Percentiles rank a stretch among this genome's conserved stretches.
These are phyloP conservation scores for Glossophaga mutica DNA, from an alignment of 2,797 vertebrate genomes.

Conservation along the genomic window DNA sequence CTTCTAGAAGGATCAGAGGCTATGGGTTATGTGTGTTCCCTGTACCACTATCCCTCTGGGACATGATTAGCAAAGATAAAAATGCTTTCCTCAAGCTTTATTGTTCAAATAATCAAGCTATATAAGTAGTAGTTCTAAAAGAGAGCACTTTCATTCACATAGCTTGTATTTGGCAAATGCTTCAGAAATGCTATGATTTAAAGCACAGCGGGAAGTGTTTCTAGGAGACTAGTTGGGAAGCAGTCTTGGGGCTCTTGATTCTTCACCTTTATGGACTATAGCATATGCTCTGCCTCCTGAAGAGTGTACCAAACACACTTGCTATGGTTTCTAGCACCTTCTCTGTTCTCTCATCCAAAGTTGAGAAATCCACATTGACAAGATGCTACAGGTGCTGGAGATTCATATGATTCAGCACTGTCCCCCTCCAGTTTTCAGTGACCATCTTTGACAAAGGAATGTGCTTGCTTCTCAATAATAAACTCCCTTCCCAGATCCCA, in stretches of 20 bases:
- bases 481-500: not conserved
- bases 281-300: not conserved
- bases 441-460: not conserved
- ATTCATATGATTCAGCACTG: not conserved
- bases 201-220: not conserved
- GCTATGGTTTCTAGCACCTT: not conserved
- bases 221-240: not conserved
- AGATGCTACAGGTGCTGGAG: not conserved
- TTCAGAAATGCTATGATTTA: not conserved
- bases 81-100: not conserved
- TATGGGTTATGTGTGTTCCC: not conserved
- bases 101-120: slow-evolving; percentile 9
- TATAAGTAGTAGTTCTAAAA: not conserved
- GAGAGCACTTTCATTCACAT: not conserved
- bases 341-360: not conserved
- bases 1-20: slow-evolving; percentile 41
- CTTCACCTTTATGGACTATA: not conserved
- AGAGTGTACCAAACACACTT: not conserved
- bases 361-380: not conserved
- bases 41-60: slow-evolving; percentile 7
- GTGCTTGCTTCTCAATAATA: not conserved
- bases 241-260: not conserved
- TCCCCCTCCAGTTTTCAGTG: not conserved
- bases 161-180: not conserved
- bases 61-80: slow-evolving; percentile 44